Evolutionary conservation across 2,113 vertebrate genomes (phyloP).

Genomic region (Copsychus sechellarum): DNA sequence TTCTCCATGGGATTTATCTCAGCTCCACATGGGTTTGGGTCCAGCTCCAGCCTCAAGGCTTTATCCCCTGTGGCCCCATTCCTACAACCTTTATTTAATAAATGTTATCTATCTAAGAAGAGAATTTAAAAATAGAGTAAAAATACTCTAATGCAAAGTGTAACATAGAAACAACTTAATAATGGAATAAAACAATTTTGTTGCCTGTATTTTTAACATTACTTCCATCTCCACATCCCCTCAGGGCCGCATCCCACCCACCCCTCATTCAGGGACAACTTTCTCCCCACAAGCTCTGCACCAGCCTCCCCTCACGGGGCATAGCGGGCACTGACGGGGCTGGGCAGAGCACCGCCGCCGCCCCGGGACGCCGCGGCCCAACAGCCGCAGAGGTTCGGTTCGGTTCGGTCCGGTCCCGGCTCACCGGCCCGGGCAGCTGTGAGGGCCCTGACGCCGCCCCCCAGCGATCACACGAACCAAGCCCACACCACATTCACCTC

Average conservation of each 20-base stretch:
- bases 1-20: neutral
- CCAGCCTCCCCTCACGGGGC: neutral
- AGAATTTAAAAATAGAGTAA: neutral
- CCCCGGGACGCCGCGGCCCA: too few species aligned
- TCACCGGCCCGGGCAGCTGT: too few species aligned
- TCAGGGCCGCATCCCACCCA: accelerated
- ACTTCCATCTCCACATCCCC: too few species aligned
- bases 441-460: too few species aligned
- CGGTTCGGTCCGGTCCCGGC: too few species aligned
- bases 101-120: neutral
- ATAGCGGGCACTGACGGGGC: too few species aligned
- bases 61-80: neutral
- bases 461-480: too few species aligned
- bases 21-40: neutral
- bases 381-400: too few species aligned
- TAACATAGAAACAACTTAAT: neutral
- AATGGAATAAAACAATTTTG: neutral
- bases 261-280: too few species aligned
- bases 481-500: too few species aligned
- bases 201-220: neutral
- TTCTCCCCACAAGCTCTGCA: too few species aligned
- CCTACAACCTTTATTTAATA: neutral
- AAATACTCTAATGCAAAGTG: too few species aligned
- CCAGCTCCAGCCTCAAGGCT: neutral
- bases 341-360: neutral